Conservation (phyloP, 2,113 vertebrate species). For the Pogona vitticeps region DNA sequence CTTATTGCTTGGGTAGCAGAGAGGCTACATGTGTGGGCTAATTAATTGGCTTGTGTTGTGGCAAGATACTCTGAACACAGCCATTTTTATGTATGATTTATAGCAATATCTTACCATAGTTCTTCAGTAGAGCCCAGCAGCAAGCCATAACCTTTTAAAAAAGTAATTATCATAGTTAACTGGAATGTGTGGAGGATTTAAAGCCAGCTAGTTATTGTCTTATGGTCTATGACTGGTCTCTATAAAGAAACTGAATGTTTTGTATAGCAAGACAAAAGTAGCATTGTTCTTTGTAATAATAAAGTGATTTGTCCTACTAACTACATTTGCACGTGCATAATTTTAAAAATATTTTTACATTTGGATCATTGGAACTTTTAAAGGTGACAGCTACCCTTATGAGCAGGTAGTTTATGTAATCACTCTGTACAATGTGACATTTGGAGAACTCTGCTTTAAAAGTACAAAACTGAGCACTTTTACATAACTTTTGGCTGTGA, state of each 20-base stretch:
- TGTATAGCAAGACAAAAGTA: slow-evolving; percentile 63
- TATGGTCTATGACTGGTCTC: slow-evolving; percentile 65
- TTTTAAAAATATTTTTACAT: neutral
- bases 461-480: neutral
- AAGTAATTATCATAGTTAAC: slow-evolving; percentile 60
- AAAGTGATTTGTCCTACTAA: slow-evolving; percentile 70
- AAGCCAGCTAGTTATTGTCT: slow-evolving; percentile 64
- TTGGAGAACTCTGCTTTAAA: neutral
- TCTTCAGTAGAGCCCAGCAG: slow-evolving; percentile 65
- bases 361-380: neutral
- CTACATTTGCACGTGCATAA: neutral
- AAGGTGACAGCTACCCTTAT: neutral
- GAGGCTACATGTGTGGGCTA: neutral
- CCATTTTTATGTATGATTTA: slow-evolving; percentile 63
- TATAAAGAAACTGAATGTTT: slow-evolving; percentile 67
- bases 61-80: neutral
- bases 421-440: neutral
- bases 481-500: neutral
- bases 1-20: neutral
- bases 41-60: neutral
- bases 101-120: slow-evolving; percentile 71
- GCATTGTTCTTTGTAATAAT: slow-evolving; percentile 74
- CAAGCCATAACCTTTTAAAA: slow-evolving; percentile 64
- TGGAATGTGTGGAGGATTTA: slow-evolving; percentile 53
- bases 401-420: neutral